phyloP scores from a whole-genome alignment of 1,140 invertebrate species.

The Papilio polytes region DNA sequence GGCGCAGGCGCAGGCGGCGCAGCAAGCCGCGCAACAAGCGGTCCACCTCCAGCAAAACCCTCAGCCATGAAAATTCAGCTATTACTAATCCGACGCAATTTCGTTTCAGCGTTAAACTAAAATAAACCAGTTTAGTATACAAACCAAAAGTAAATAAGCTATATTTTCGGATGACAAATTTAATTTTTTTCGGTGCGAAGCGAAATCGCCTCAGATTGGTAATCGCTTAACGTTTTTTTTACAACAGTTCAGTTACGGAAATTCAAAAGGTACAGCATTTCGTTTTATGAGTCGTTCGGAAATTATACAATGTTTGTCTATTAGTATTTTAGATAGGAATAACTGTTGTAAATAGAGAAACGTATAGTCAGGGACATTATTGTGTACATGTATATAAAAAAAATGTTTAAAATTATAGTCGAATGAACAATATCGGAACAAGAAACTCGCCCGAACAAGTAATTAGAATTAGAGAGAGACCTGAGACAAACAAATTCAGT shows the following conservation, averaged over 20 bases:
- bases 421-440: slow-evolving; percentile 78
- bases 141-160: slow-evolving; percentile 46
- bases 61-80: slow-evolving; percentile 84
- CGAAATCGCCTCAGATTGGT: slow-evolving; percentile 80
- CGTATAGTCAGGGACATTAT: slow-evolving; percentile 65
- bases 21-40: slow-evolving; percentile 79
- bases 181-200: slow-evolving; percentile 59
- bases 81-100: slow-evolving; percentile 84
- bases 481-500: slow-evolving; percentile 63
- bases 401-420: slow-evolving; percentile 59
- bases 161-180: slow-evolving; percentile 53
- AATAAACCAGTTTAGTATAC: slow-evolving; percentile 45
- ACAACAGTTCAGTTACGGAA: slow-evolving; percentile 43
- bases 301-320: slow-evolving; percentile 60
- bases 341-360: slow-evolving; percentile 77
- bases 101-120: slow-evolving; percentile 47
- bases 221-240: slow-evolving; percentile 58
- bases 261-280: slow-evolving; percentile 44
- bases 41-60: slow-evolving; percentile 80
- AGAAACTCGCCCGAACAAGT: slow-evolving; percentile 79
- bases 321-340: slow-evolving; percentile 75
- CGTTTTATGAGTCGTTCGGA: slow-evolving; percentile 50
- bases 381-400: slow-evolving; percentile 76
- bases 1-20: slow-evolving; percentile 65
- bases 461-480: slow-evolving; percentile 68